phyloP scores from a whole-genome alignment of 2,888 invertebrate species.

The Synanthedon formicaeformis region DNA sequence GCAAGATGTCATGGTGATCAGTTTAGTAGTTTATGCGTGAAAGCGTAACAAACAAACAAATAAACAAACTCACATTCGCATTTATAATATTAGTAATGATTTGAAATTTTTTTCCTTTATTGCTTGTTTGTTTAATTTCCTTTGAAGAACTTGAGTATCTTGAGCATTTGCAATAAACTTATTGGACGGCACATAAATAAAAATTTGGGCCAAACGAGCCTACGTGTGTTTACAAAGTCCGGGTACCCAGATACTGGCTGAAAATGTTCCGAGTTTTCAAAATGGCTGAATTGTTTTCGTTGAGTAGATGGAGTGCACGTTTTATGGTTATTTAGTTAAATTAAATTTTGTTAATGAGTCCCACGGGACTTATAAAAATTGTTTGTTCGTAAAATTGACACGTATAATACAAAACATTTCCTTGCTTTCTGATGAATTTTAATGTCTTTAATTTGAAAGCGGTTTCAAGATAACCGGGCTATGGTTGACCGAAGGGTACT shows the following conservation, averaged over 20 bases:
- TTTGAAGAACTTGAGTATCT: too few species aligned
- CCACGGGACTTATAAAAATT: conserved; percentile 13
- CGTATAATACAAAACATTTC: neutral
- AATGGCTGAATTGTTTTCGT: conserved; percentile 19
- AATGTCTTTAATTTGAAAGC: neutral
- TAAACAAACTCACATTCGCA: too few species aligned
- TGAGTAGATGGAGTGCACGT: conserved; percentile 14
- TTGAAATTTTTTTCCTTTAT: too few species aligned
- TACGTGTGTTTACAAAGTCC: neutral
- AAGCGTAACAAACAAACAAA: too few species aligned
- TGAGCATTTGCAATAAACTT: too few species aligned
- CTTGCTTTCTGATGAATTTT: neutral
- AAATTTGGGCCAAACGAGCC: neutral
- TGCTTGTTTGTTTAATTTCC: too few species aligned
- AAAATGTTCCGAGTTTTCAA: conserved; percentile 8
- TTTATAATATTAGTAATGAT: too few species aligned
- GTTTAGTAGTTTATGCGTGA: too few species aligned
- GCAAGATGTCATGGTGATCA: too few species aligned
- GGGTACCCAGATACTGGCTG: neutral
- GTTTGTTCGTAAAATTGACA: conserved; percentile 3
- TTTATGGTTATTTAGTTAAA: conserved; percentile 9
- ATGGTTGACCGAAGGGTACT: too few species aligned
- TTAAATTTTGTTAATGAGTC: conserved; percentile 13
- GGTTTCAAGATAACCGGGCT: too few species aligned
- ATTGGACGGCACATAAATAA: too few species aligned